These are phyloP conservation scores for Parazoanthus swiftii DNA, from an alignment of 92 coral and sea anemone genomes.

Conservation along the genomic window DNA sequence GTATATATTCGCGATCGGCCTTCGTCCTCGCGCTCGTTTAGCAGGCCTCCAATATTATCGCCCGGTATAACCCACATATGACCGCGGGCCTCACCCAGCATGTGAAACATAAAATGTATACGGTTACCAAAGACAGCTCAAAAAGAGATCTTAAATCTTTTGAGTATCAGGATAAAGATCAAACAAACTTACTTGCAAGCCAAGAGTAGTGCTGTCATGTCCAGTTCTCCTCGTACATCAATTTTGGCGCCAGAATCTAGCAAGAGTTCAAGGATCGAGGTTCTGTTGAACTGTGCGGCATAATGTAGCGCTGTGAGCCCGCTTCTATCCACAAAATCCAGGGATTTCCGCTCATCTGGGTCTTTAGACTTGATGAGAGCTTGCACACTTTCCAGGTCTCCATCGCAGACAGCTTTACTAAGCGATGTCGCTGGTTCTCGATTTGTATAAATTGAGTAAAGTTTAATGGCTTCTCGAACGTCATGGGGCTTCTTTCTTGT, in stretches of 20 bases:
- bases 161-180: background rate
- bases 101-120: too few species aligned
- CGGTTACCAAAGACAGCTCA: too few species aligned
- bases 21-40: too few species aligned
- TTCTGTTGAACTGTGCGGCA: slow-evolving; percentile 29
- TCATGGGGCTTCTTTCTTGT: slow-evolving; percentile 21
- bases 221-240: slow-evolving; percentile 9
- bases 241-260: slow-evolving; percentile 23
- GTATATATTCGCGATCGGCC: too few species aligned
- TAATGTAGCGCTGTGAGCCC: slow-evolving; percentile 36
- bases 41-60: too few species aligned
- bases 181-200: slow-evolving; percentile 36
- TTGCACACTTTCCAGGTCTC: slow-evolving; percentile 15
- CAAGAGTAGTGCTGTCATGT: slow-evolving; percentile 11
- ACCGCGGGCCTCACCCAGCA: too few species aligned
- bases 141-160: too few species aligned
- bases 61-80: too few species aligned
- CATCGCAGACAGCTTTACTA: slow-evolving; percentile 35
- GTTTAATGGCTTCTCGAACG: slow-evolving; percentile 38
- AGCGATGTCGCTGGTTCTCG: slow-evolving; percentile 30
- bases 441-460: slow-evolving; percentile 23
- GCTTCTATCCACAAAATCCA: slow-evolving; percentile 18
- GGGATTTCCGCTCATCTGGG: background rate
- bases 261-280: slow-evolving; percentile 27
- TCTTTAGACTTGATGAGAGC: background rate